A percentile compares a stretch with the other conserved stretches of the same genome.
phyloP scores from a whole-genome alignment of 2,113 vertebrate genomes.

The Megaptera novaeangliae region DNA sequence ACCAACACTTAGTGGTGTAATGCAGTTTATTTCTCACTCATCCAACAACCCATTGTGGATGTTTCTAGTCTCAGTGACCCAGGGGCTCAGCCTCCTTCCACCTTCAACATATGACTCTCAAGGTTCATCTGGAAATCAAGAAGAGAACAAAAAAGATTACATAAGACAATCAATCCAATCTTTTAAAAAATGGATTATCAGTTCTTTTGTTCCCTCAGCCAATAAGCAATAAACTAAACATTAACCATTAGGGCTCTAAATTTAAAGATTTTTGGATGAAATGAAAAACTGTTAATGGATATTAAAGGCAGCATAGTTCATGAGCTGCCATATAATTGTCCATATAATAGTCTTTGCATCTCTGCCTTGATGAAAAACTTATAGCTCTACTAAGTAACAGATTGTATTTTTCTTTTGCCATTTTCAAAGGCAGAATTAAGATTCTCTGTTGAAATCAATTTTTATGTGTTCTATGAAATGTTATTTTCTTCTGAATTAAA shows the following conservation, averaged over 20 bases:
- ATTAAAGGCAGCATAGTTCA: not conserved
- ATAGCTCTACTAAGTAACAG: not conserved
- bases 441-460: conserved; percentile 22
- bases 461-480: not conserved
- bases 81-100: not conserved
- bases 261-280: not conserved
- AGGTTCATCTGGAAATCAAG: not conserved
- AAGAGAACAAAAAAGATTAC: not conserved
- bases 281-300: not conserved
- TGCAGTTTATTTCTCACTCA: not conserved
- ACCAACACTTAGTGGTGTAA: not conserved
- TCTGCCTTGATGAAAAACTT: not conserved
- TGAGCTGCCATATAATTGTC: not conserved
- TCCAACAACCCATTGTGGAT: not conserved
- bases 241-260: not conserved
- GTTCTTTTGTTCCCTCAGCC: not conserved
- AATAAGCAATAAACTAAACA: not conserved
- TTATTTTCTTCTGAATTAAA: conserved; percentile 29
- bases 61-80: not conserved
- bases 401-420: not conserved
- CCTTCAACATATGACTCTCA: not conserved
- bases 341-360: not conserved
- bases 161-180: not conserved
- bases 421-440: conserved; percentile 4
- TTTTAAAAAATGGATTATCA: not conserved